phyloP scores from a whole-genome alignment of 2,888 invertebrate species.

The Acrobasis consociella region DNA sequence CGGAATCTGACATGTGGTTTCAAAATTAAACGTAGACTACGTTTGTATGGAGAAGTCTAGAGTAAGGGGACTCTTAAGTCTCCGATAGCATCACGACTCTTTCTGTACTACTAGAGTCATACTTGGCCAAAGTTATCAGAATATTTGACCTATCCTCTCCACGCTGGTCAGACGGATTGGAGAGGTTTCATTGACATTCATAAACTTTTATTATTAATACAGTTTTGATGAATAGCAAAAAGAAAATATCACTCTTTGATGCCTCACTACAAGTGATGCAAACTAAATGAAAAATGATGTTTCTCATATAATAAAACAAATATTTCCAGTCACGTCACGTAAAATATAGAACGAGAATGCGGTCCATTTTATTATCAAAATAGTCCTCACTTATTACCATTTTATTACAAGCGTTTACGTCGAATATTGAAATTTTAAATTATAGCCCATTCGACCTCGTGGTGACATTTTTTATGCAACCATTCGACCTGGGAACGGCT shows the following conservation, averaged over 20 bases:
- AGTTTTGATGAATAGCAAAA: not conserved
- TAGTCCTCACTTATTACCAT: not conserved
- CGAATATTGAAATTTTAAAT: conserved; percentile 7
- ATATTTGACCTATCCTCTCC: no score
- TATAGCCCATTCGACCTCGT: not conserved
- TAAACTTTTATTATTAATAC: no score
- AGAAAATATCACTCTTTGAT: not conserved
- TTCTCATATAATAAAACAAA: not conserved
- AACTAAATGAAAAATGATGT: not conserved
- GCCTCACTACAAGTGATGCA: not conserved
- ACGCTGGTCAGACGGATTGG: no score
- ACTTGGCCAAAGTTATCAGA: no score
- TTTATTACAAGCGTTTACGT: not conserved
- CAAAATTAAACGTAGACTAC: no score
- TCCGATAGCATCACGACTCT: no score
- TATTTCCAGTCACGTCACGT: not conserved
- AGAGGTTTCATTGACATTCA: no score
- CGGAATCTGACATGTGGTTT: no score
- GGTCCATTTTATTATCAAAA: conserved; percentile 1
- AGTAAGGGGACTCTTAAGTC: no score
- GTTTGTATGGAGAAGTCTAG: no score
- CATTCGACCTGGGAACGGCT: conserved; percentile 4
- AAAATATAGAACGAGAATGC: conserved; percentile 1
- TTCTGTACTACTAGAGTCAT: no score
- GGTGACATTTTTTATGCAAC: not conserved